These are phyloP conservation scores for Meta bourneti DNA, from an alignment of 2,888 invertebrate genomes.

Conservation along the genomic window DNA sequence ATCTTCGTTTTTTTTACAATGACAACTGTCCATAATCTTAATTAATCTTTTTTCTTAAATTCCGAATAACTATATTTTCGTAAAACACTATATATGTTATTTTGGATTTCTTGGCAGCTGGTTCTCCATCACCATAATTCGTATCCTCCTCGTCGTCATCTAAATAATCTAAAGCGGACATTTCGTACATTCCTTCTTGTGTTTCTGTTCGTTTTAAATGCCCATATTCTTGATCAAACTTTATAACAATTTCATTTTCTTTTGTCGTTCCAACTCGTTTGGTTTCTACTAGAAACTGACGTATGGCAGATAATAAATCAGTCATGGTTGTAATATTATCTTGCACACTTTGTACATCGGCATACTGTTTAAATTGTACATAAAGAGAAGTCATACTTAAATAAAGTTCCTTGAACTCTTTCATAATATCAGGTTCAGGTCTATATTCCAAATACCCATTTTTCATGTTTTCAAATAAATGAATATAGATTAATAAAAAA, in stretches of 20 bases:
- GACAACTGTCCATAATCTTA: too few relatives aligned
- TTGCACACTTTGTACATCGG: neutral
- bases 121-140: too few relatives aligned
- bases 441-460: too few relatives aligned
- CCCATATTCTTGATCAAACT: too few relatives aligned
- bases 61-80: constrained; percentile 21
- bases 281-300: constrained; percentile 30
- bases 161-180: neutral
- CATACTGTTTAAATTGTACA: too few relatives aligned
- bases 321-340: neutral
- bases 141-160: neutral
- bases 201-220: neutral
- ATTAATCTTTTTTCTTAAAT: constrained; percentile 35
- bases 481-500: constrained; percentile 29
- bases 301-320: constrained; percentile 34
- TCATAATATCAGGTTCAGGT: too few relatives aligned
- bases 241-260: constrained; percentile 1
- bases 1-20: constrained; percentile 22
- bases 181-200: constrained; percentile 8
- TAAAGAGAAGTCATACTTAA: too few relatives aligned
- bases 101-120: neutral
- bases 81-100: constrained; percentile 6
- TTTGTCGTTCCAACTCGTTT: neutral
- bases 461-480: constrained; percentile 42
- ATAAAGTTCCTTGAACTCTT: too few relatives aligned